Conservation (phyloP, 2,113 vertebrate species). For the Malurus alboscapulatus region DNA sequence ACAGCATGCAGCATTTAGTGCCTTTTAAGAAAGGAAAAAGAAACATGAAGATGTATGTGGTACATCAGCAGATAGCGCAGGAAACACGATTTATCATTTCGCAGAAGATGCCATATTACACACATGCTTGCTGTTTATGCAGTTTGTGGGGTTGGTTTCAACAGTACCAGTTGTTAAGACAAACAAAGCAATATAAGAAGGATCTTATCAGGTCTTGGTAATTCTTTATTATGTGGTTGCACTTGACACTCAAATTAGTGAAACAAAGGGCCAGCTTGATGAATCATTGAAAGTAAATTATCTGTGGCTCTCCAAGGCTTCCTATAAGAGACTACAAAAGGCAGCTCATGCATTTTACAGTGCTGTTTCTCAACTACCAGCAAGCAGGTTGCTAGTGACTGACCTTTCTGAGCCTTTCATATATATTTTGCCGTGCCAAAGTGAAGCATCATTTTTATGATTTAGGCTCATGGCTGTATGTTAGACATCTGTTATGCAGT, state of each 20-base stretch:
- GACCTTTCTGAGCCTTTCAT: constrained; percentile 51
- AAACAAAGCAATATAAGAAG: constrained; percentile 47
- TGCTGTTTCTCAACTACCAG: constrained; percentile 28
- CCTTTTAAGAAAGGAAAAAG: constrained; percentile 40
- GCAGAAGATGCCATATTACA: constrained; percentile 31
- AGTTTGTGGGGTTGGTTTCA: constrained; percentile 55
- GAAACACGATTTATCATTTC: neutral
- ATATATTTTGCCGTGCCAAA: constrained; percentile 62
- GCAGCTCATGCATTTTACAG: constrained; percentile 61
- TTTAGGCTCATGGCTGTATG: constrained; percentile 56
- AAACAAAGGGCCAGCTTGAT: constrained; percentile 76
- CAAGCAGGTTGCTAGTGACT: constrained; percentile 63
- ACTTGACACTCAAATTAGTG: constrained; percentile 78
- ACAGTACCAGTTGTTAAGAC: constrained; percentile 60
- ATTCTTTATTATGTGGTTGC: constrained; percentile 71
- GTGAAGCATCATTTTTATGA: constrained; percentile 61
- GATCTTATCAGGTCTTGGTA: constrained; percentile 64
- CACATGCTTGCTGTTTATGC: constrained; percentile 28
- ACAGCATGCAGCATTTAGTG: constrained; percentile 3
- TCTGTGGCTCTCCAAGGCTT: constrained; percentile 65
- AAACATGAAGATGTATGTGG: neutral
- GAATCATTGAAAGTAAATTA: constrained; percentile 73
- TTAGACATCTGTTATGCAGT: constrained; percentile 71
- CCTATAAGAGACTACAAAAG: constrained; percentile 41
- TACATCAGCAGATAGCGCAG: neutral